These are phyloP conservation scores for Dorcus parallelipipedus DNA, from an alignment of 2,888 invertebrate genomes.

Conservation along the genomic window DNA sequence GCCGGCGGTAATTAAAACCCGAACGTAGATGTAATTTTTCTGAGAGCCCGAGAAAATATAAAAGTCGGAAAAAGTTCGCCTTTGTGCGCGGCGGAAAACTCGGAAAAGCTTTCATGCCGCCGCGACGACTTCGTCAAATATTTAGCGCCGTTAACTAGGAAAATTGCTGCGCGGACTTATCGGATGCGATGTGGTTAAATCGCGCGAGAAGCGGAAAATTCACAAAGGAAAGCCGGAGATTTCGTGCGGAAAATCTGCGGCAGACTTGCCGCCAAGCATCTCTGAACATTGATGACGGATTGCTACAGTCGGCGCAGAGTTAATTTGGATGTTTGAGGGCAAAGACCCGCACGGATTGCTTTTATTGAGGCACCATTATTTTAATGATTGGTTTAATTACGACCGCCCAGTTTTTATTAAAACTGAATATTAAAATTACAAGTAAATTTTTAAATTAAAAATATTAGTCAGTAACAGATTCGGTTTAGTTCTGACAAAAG, in stretches of 20 bases:
- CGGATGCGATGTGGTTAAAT: slow-evolving; percentile 19
- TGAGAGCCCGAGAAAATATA: slow-evolving; percentile 4
- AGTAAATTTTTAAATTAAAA: no score
- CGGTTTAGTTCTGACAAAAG: no score
- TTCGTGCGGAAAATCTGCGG: slow-evolving; percentile 44
- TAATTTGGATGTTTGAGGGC: no score
- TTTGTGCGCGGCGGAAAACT: slow-evolving; percentile 8
- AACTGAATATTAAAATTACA: no score
- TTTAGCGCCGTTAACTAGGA: not conserved
- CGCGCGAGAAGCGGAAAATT: slow-evolving; percentile 31
- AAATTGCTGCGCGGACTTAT: not conserved
- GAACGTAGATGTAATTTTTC: no score
- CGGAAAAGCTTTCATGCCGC: slow-evolving; percentile 13
- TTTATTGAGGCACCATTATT: no score
- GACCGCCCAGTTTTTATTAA: no score
- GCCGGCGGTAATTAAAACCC: no score
- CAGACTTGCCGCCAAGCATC: slow-evolving; percentile 44
- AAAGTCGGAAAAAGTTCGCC: slow-evolving; percentile 10
- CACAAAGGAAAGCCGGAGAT: slow-evolving; percentile 33
- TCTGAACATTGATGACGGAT: slow-evolving; percentile 48
- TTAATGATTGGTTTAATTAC: no score
- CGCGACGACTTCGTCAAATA: not conserved
- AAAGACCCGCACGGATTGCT: no score
- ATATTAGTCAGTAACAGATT: no score
- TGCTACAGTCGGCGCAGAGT: slow-evolving; percentile 17